Evolutionary conservation across 2,797 vertebrate genomes (phyloP), one percentile per base, ranked within the genome.

Genomic region (Enteromius unitaeniatus): DNA sequence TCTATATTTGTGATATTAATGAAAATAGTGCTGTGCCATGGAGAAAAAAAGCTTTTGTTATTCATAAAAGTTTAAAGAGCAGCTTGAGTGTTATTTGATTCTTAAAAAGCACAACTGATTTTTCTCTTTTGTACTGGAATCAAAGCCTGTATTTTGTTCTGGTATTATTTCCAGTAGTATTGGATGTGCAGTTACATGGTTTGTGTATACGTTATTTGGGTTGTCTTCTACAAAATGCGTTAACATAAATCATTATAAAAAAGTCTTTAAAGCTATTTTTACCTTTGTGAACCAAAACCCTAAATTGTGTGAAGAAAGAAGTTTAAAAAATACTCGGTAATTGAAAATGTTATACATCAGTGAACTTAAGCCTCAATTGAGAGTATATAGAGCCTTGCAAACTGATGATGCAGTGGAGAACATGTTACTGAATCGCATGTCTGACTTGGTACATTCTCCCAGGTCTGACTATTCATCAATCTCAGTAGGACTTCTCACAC

Each of bases 81-180:
- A 53, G 26, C 88, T 67, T 86, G 79, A 86, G 73, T 85, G 74
- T 82, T 42, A 13, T 65, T 53, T 85, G 10, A 78, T 70, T 87
- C 86, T 88, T 74, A 75, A 87, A 51, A 91, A 88, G 84, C 81
- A 85, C 87, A 85, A 84, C 79, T 81, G 31, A 85, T 55, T 79
- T 76, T 64, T 88, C 55, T 78, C 69, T 88, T 85, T 79, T 73
- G 86, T 79, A 91, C 89, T 91, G 89, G 86, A 92, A 91, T 85
- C 75, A 28, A 74, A 42, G 70, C 15, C 23, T 65, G 15, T 53
- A 83, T 80, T 69, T 85, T 83, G 76, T 86, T 80, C 21, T 72
- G 51, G 37, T 84, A 68, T 83, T 40, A 70, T 78, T 72, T 76
- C 21, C 76, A 21, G 21, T 86, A 69, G 77, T 68, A 60, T 80